A percentile compares a stretch with the other conserved stretches of the same genome.
These are phyloP conservation scores for Drosophila leontia DNA, from an alignment of 1,140 invertebrate genomes.

Conservation along the genomic window DNA sequence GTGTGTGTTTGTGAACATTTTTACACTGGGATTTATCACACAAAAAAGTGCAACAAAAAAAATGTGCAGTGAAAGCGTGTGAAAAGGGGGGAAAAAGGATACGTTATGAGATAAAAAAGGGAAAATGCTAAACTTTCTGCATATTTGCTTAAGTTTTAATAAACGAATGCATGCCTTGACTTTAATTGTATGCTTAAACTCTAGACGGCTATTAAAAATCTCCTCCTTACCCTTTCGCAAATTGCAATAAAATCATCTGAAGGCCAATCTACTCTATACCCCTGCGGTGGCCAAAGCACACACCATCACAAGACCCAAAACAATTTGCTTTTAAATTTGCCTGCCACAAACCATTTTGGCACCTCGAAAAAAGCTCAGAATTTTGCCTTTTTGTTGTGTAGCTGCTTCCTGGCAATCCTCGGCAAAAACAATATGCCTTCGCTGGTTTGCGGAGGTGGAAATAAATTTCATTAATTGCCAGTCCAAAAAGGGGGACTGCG, in stretches of 20 bases:
- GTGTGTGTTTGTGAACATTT: conserved; percentile 66
- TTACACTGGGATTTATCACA: conserved; percentile 80
- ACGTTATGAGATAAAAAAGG: conserved; percentile 14
- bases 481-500: conserved; percentile 50
- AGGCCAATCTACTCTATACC: conserved; percentile 48
- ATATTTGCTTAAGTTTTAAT: conserved; percentile 1
- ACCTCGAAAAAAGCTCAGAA: conserved; percentile 34
- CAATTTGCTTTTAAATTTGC: conserved; percentile 77
- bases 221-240: conserved; percentile 31
- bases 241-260: conserved; percentile 63
- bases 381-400: conserved; percentile 3
- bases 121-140: conserved; percentile 11
- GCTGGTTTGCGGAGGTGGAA: conserved; percentile 47
- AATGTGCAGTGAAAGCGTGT: background rate
- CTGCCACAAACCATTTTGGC: conserved; percentile 45
- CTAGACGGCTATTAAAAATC: conserved; percentile 55
- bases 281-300: conserved; percentile 13
- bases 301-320: conserved; percentile 46
- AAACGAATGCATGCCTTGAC: background rate
- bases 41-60: conserved; percentile 53
- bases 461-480: conserved; percentile 83
- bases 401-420: conserved; percentile 2
- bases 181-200: background rate
- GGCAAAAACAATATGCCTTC: conserved; percentile 64
- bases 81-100: conserved; percentile 3